Base-by-base conservation (phyloP, 1,140 invertebrate genomes). In the Zaprionus davidi region DNA sequence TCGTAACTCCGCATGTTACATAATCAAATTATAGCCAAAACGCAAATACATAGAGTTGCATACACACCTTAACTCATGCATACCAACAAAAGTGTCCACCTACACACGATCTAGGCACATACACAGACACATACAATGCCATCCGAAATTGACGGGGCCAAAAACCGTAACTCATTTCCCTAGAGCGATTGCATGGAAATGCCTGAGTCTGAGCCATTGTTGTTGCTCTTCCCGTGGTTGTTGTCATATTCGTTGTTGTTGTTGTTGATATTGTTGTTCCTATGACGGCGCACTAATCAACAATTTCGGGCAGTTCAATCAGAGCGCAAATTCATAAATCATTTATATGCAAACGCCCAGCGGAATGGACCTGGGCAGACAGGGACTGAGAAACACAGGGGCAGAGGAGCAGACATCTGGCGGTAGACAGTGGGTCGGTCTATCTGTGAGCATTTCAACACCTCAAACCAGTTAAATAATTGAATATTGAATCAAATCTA, bases 401-500 rank as follows among this genome's bases (percentile, higher is more conserved):
- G 53, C 22, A 13, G 24, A 15, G 11, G 20, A 59, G 55, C 13
- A 34, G 56, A 58, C 56, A 34, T 34, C 51, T 49, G 67, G 62
- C 5, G 34, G n/a, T 3, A 49, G 62, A 49, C 49, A 44, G 28
- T 60, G 65, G 56, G 34, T 3, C 24, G 28, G 75, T 41, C 74
- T 87, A 81, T 80, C 83, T 78, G 77, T 66, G 58, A 66, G 81
- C 81, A 84, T 84, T 88, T 88, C 85, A 79, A 88, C 84, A 88
- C 84, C 84, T 88, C 84, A 90, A 88, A 88, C 84, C 86, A 90
- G 78, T 84, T 90, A 79, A 88, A 88, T 88, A 88, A 88, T 88
- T 88, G 85, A 88, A 88, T 88, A 88, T 81, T 84, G 84, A 88
- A 88, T 88, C 84, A 88, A 88, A 88, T 90, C 84, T 88, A 88